phyloP scores from a whole-genome alignment of 2,797 vertebrate genomes.

The Myotis planiceps region DNA sequence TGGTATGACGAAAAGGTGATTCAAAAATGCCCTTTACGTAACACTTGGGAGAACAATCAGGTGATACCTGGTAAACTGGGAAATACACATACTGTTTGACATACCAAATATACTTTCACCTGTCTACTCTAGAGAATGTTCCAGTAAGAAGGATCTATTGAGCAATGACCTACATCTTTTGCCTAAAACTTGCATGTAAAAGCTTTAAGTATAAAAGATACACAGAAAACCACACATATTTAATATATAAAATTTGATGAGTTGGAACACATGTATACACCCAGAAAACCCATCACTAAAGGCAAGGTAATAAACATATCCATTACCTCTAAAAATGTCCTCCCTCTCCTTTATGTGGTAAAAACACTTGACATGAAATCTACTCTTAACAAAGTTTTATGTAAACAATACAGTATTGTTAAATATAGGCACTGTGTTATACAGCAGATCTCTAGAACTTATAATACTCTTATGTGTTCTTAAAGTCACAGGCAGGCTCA shows the following conservation, averaged over 20 bases:
- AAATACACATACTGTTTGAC: accelerated
- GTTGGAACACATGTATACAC: background rate
- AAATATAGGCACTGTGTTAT: background rate
- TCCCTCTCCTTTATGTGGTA: background rate
- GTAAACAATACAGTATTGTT: background rate
- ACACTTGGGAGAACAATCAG: background rate
- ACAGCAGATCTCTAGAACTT: background rate
- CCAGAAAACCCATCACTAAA: background rate
- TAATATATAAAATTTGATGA: background rate
- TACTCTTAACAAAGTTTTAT: background rate
- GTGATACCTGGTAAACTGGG: no score
- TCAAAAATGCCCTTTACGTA: background rate
- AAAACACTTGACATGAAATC: background rate
- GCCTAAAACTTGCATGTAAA: background rate
- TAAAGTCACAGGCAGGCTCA: background rate
- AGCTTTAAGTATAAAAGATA: background rate
- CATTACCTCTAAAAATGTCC: background rate
- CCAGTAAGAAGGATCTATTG: background rate
- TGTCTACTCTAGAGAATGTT: background rate
- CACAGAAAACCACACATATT: background rate
- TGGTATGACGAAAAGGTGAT: background rate
- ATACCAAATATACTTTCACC: background rate
- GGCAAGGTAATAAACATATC: background rate
- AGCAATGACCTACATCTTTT: accelerated
- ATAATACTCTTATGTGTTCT: background rate